Conservation (phyloP, 2,113 vertebrate species). For the Laticauda colubrina region DNA sequence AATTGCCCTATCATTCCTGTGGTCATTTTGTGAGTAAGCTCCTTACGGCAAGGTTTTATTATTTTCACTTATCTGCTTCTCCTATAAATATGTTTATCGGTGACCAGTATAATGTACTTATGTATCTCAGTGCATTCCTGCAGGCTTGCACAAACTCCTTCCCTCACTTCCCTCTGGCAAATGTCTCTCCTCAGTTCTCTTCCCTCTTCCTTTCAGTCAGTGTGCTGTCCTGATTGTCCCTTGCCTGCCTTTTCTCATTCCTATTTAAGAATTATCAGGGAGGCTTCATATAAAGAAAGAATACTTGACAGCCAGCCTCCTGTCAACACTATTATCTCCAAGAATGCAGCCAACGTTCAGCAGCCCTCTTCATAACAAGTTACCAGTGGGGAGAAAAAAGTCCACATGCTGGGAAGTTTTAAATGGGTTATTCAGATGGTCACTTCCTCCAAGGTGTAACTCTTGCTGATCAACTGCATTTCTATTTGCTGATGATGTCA, state of each 20-base stretch:
- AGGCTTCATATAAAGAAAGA: background rate
- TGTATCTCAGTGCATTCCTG: constrained; percentile 15
- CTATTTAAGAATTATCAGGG: constrained; percentile 24
- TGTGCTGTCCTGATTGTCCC: background rate
- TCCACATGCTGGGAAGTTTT: constrained; percentile 28
- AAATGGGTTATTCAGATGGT: background rate
- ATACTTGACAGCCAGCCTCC: constrained; percentile 46
- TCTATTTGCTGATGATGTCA: too few relatives aligned
- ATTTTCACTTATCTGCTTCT: background rate
- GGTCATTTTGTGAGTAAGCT: background rate
- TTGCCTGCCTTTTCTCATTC: background rate
- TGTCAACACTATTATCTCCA: constrained; percentile 58
- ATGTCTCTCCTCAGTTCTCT: background rate
- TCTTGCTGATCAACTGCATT: too few relatives aligned
- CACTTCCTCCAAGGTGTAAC: background rate
- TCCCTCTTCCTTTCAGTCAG: background rate
- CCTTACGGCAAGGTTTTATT: background rate
- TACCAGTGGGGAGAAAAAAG: constrained; percentile 42
- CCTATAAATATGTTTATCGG: fast-evolving
- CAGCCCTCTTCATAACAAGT: constrained; percentile 14
- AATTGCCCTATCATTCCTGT: background rate
- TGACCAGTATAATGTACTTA: background rate
- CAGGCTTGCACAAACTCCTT: background rate
- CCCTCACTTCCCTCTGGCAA: background rate
- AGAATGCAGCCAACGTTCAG: constrained; percentile 19